These are phyloP conservation scores for Neodiprion lecontei DNA, from an alignment of 1,140 invertebrate species.

Conservation along the genomic window DNA sequence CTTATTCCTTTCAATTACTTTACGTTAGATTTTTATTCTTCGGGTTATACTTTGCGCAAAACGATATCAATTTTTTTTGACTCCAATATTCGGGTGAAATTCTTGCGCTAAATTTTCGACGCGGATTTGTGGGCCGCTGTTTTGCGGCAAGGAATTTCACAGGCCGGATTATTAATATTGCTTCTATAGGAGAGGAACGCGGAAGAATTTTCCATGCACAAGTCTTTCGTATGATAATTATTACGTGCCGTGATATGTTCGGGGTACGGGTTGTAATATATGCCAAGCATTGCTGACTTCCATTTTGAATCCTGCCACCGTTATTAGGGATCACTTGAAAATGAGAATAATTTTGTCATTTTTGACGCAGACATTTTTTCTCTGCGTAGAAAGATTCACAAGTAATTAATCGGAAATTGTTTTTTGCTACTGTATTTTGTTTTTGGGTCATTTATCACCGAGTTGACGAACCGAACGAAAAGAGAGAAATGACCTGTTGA, in stretches of 20 bases:
- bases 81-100: not conserved
- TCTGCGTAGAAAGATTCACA: no score
- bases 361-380: no score
- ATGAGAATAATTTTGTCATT: no score
- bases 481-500: no score
- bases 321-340: no score
- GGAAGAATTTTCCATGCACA: not conserved
- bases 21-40: no score
- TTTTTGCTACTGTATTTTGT: no score
- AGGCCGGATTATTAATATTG: not conserved
- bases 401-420: no score
- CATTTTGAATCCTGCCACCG: no score
- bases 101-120: not conserved
- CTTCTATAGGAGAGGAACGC: not conserved
- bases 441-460: no score
- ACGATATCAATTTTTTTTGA: not conserved
- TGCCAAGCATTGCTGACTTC: no score
- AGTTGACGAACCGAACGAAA: no score
- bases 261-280: not conserved
- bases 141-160: not conserved
- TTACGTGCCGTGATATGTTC: not conserved
- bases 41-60: not conserved
- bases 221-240: not conserved
- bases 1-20: not conserved
- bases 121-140: not conserved